Evolutionary conservation across 2,888 invertebrate species (phyloP), one percentile per base, ranked within the genome.

Genomic region (Melanophora roralis): DNA sequence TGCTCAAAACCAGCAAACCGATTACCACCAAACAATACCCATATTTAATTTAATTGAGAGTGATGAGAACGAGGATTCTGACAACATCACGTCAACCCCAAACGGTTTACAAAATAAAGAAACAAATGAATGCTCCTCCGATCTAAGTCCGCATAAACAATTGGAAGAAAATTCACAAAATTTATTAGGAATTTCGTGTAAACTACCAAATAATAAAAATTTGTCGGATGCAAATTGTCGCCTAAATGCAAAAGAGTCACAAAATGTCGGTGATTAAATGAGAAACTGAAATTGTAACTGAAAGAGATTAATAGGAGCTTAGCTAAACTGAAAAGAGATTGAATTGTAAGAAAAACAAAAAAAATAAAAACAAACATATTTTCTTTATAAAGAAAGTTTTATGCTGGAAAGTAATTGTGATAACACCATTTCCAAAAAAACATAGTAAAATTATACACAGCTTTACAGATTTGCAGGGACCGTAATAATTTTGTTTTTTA

Each of bases 1-100:
- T 5, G 55, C 36, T 8, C 40, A n/a, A 19, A 45, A 57, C 12
- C 12, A 47, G 36, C 53, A 55, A 8, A 4, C 14, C 21, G 23
- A 47, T 11, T 16, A 12, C 14, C 45, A 59, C 19, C 69, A 47
- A 9, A 47, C 21, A 19, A 80, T 80, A 49, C 80, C 80, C 19
- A 73, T 72, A 32, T 73, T 73, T 51, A 76, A 72, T 45, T 14
- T 80, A 32, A 72, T 71, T n/a, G 80, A 80, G 51, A 80, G 80
- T 53, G 80, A 80, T 53, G 80, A 80, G 38, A 76, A 72, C 12
- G 76, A 76, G 2, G 80, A 76, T 12, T 55, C 67, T 1, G 51
- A 68, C 51, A 74, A 67, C 53, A 27, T 51, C 6, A 45, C 1
- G 1, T 47, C 59, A 12, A 51, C 45, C 9, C 34, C 53, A 11